Percentiles rank a stretch among this genome's conserved stretches.
Conservation (phyloP, 2,797 vertebrate species). For the Notolepis coatsorum region DNA sequence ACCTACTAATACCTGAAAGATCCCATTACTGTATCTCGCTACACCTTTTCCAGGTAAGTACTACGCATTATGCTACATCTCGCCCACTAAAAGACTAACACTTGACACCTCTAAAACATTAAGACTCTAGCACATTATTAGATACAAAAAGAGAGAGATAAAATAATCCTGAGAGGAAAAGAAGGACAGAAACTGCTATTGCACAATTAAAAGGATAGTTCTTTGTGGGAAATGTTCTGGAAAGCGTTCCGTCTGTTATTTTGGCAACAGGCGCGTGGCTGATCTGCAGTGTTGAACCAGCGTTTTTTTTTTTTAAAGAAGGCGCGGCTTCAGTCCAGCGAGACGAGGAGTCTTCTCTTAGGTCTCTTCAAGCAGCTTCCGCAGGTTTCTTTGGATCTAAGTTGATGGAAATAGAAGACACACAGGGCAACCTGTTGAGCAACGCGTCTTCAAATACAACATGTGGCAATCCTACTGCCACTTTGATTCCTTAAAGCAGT, state of each 20-base stretch:
- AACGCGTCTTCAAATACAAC: no score
- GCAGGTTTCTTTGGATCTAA: conserved; percentile 73
- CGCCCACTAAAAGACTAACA: conserved; percentile 35
- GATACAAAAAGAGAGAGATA: conserved; percentile 30
- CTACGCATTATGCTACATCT: conserved; percentile 26
- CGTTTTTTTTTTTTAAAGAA: neutral
- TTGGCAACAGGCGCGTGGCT: conserved; percentile 31
- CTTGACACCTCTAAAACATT: conserved; percentile 21
- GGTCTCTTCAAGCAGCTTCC: conserved; percentile 77
- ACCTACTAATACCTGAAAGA: conserved; percentile 36
- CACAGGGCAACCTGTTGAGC: no score
- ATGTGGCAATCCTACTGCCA: no score
- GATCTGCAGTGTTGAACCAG: conserved; percentile 14
- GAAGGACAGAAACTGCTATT: conserved; percentile 58
- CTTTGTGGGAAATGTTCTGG: conserved; percentile 23
- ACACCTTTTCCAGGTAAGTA: conserved; percentile 55
- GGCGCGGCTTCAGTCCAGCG: conserved; percentile 21
- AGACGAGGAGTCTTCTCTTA: conserved; percentile 35
- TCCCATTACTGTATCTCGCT: conserved; percentile 17
- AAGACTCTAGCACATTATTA: conserved; percentile 16
- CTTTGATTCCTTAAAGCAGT: no score
- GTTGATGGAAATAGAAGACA: neutral
- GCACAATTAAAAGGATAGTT: conserved; percentile 60
- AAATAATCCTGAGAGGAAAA: conserved; percentile 67
- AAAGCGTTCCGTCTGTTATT: conserved; percentile 12